Conservation (phyloP, 2,797 vertebrate species). For the Anguilla pacifica region DNA sequence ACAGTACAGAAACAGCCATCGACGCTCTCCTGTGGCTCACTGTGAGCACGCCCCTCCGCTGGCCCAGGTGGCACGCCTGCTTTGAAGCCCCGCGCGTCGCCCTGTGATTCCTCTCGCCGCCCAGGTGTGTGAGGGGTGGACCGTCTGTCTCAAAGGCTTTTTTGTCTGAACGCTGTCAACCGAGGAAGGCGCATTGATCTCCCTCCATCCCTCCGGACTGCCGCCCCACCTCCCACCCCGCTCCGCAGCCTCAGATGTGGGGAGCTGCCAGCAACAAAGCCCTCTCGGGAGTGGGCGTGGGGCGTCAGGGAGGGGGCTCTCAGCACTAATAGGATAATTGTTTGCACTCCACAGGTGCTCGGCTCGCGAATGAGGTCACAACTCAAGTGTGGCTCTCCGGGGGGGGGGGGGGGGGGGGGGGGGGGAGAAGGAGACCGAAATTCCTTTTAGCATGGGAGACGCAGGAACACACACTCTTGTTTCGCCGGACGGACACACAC, state of each 20-base stretch:
- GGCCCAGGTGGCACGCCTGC: conserved; percentile 70
- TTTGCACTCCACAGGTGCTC: conserved; percentile 85
- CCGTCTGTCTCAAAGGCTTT: conserved; percentile 87
- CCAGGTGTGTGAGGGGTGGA: conserved; percentile 93
- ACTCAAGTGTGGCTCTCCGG: conserved; percentile 89
- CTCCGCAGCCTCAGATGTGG: conserved; percentile 75
- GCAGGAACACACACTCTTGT: conserved; percentile 23
- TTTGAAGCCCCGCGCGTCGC: conserved; percentile 68
- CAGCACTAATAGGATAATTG: conserved; percentile 92
- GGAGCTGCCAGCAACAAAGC: conserved; percentile 81
- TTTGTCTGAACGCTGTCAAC: conserved; percentile 93
- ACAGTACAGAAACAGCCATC: not conserved
- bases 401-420: conserved; percentile 8
- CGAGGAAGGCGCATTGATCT: conserved; percentile 86
- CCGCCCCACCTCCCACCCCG: conserved; percentile 41
- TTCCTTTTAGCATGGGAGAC: conserved; percentile 40
- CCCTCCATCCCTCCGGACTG: conserved; percentile 64
- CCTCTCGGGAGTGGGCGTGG: conserved; percentile 72
- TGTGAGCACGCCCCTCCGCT: conserved; percentile 38
- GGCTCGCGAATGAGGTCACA: conserved; percentile 89
- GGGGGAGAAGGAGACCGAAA: conserved; percentile 68
- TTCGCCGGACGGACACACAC: not conserved
- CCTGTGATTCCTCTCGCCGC: conserved; percentile 66
- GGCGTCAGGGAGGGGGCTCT: conserved; percentile 51
- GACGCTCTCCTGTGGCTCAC: not conserved